A percentile compares a stretch with the other conserved stretches of the same genome.
phyloP scores from a whole-genome alignment of 2,797 vertebrate genomes.

The Sparidentex hasta region DNA sequence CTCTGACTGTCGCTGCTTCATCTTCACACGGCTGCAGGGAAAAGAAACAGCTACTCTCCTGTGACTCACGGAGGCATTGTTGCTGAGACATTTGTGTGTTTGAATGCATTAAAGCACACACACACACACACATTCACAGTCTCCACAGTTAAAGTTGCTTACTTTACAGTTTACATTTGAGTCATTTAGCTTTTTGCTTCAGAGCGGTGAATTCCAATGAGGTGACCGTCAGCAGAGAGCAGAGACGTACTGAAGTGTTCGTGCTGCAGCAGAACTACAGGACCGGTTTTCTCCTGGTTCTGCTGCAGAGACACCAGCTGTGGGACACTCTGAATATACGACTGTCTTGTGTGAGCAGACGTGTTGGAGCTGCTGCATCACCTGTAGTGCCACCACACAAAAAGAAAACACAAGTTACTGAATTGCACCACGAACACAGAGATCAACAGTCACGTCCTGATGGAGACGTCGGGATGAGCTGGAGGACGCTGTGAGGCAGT shows the following conservation, averaged over 20 bases:
- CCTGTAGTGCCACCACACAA: too few relatives aligned
- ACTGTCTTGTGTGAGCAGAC: too few relatives aligned
- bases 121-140: conserved; percentile 1
- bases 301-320: conserved; percentile 16
- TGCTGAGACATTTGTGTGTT: conserved; percentile 1
- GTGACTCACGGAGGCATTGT: conserved; percentile 4
- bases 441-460: background rate
- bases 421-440: too few relatives aligned
- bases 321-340: background rate
- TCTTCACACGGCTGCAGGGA: conserved; percentile 2
- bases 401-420: too few relatives aligned
- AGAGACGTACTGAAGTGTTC: background rate
- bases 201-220: conserved; percentile 47
- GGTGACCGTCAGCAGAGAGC: conserved; percentile 3
- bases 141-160: conserved; percentile 41
- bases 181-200: conserved; percentile 43
- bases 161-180: conserved; percentile 45
- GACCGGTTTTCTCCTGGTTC: background rate
- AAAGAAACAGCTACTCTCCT: conserved; percentile 1
- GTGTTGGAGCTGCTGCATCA: background rate
- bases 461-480: too few relatives aligned
- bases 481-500: too few relatives aligned
- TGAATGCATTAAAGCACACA: conserved; percentile 6
- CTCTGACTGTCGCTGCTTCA: conserved; percentile 9
- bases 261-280: conserved; percentile 28